Conservation (phyloP, 2,113 vertebrate genomes). For the Herpetotheres cachinnans region DNA sequence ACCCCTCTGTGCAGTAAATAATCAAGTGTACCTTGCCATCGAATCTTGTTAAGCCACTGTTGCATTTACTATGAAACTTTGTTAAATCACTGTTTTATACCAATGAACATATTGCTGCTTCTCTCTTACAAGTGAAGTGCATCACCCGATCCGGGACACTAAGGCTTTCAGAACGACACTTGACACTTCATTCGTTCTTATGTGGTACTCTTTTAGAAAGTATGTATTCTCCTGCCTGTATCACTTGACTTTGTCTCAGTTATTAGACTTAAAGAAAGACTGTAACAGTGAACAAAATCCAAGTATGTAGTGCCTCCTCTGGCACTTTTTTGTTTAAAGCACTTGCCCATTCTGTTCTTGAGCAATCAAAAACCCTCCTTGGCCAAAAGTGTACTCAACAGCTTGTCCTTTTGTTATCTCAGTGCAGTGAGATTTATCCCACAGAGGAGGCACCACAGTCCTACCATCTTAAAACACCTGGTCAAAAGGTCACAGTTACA, state of each 20-base stretch:
- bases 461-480: background rate
- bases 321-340: background rate
- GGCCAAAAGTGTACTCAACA: background rate
- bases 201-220: background rate
- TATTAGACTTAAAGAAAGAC: background rate
- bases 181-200: background rate
- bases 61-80: too few species aligned
- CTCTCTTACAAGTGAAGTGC: too few species aligned
- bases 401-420: background rate
- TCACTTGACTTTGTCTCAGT: background rate
- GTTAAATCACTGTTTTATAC: too few species aligned
- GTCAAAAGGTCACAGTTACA: background rate
- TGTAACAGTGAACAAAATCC: background rate
- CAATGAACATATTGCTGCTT: too few species aligned
- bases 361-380: background rate
- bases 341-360: background rate
- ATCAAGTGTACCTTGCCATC: too few species aligned
- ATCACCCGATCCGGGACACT: too few species aligned
- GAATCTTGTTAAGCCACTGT: too few species aligned
- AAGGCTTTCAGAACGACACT: background rate
- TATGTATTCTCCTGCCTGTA: background rate
- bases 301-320: background rate
- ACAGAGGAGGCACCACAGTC: background rate
- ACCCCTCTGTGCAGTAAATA: too few species aligned
- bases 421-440: background rate